A percentile compares a stretch with the other conserved stretches of the same genome.
These are phyloP conservation scores for Lepidochrysops patricia DNA, from an alignment of 2,888 invertebrate species.

Conservation along the genomic window DNA sequence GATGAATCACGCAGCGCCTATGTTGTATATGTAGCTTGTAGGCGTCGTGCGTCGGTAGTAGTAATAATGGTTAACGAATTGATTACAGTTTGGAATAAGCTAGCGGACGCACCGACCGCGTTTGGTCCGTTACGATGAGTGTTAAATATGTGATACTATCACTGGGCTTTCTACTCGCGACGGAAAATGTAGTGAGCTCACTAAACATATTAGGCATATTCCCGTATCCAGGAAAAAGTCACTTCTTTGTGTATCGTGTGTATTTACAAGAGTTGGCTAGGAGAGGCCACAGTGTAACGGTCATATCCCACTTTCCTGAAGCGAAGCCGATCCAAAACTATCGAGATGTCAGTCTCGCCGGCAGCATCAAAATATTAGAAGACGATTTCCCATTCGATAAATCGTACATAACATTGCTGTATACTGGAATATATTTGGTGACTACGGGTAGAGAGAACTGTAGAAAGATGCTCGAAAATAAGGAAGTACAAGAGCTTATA, in stretches of 20 bases:
- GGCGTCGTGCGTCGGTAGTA: no score
- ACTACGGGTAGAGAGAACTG: slow-evolving; percentile 45
- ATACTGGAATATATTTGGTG: slow-evolving; percentile 7
- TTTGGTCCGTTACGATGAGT: neutral
- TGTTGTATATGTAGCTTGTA: neutral
- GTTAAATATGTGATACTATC: neutral
- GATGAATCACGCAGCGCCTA: neutral
- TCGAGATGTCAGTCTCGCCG: slow-evolving; percentile 70
- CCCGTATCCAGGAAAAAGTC: slow-evolving; percentile 74
- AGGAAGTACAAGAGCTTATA: slow-evolving; percentile 48
- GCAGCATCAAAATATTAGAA: slow-evolving; percentile 28
- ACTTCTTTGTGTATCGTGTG: slow-evolving; percentile 78
- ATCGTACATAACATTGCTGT: slow-evolving; percentile 35
- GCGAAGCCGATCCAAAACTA: slow-evolving; percentile 67
- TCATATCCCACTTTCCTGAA: slow-evolving; percentile 78
- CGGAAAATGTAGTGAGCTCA: neutral
- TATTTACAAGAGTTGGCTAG: slow-evolving; percentile 74
- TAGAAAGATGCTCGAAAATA: slow-evolving; percentile 42
- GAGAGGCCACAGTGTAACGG: slow-evolving; percentile 79
- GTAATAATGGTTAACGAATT: neutral
- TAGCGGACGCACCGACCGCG: neutral
- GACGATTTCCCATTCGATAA: slow-evolving; percentile 33
- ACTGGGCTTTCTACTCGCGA: neutral
- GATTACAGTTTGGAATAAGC: neutral
- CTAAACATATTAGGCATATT: slow-evolving; percentile 4